Percentiles rank a stretch among this genome's conserved stretches.
Conservation (phyloP, 1,140 invertebrate genomes). For the Zaprionus gabonicus region DNA sequence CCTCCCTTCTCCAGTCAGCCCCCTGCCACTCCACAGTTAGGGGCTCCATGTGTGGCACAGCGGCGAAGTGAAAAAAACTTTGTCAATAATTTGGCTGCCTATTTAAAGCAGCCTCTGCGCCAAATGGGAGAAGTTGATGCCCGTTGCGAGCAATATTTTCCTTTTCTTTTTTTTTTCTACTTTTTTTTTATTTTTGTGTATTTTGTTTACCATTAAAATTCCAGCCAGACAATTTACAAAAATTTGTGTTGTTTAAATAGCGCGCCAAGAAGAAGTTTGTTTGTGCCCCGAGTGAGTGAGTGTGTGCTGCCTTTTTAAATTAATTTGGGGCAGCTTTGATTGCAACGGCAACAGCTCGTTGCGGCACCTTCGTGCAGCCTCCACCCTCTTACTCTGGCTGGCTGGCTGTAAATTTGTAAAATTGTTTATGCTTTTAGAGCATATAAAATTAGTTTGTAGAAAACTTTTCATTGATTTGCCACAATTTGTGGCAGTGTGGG, state of each 20-base stretch:
- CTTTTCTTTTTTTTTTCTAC: conserved; percentile 18
- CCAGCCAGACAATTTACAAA: conserved; percentile 78
- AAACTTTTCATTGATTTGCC: conserved; percentile 77
- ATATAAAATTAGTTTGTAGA: conserved; percentile 50
- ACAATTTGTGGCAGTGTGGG: conserved; percentile 67
- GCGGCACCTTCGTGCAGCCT: background rate
- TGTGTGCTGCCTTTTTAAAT: conserved; percentile 68
- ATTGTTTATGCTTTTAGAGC: conserved; percentile 68
- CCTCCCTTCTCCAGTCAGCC: background rate
- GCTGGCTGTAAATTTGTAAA: conserved; percentile 42
- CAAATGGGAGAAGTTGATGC: conserved; percentile 24
- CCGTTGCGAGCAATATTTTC: conserved; percentile 8
- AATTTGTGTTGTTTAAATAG: conserved; percentile 82
- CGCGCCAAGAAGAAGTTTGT: conserved; percentile 42
- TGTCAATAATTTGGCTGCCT: conserved; percentile 78
- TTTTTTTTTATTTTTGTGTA: conserved; percentile 20
- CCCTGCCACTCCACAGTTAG: conserved; percentile 12
- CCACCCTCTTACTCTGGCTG: too few species aligned
- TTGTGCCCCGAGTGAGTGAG: background rate
- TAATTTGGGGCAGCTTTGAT: conserved; percentile 80
- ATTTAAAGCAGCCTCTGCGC: conserved; percentile 71
- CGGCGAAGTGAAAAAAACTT: conserved; percentile 48
- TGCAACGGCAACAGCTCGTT: conserved; percentile 40
- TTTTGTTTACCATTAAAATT: conserved; percentile 79
- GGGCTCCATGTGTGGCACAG: conserved; percentile 54